Base-by-base conservation (phyloP, 2,888 invertebrate genomes). In the Lepidocyrtoides sp. region DNA sequence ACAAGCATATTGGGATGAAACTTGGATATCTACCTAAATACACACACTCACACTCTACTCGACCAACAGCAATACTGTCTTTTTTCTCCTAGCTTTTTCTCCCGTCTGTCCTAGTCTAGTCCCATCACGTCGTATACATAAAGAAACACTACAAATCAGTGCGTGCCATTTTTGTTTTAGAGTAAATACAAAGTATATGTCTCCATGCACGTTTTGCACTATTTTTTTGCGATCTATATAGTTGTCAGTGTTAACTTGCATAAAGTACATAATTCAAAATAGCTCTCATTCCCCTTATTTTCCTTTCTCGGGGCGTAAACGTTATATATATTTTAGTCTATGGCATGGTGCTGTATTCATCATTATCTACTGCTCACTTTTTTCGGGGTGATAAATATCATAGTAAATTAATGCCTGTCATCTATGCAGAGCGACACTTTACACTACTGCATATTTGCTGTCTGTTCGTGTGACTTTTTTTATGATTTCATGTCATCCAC, bases 201-300 rank as follows among this genome's bases (percentile, higher is more conserved):
- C 51, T 17, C 51, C 29, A 54, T 29, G 12, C 63, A 12, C 12
- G 0, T 17, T 63, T 29, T 57, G 20, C 57, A 69, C 36, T 57
- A 20, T 17, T 20, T 57, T 12, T 57, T 57, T 20, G 57, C 63
- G 29, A 29, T 57, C 57, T 57, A 63, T 26, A 26, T 23, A 3
- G 57, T 12, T n/a, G 41, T 41, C 41, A 41, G n/a, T n/a, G n/a
- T n/a, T n/a, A n/a, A n/a, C n/a, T n/a, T n/a, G n/a, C n/a, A 36
- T 36, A 36, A 12, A 48, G 10, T 17, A 4, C 57, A 17, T 41
- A 83, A 83, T 32, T 69, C 51, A 66, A 84, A 84, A 69, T 84
- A 84, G 69, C 84, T 84, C 66, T 84, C 66, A n/a, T 12, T 36
- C 69, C 12, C 69, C 12, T 69, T 69, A 29, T 57, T 63, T 63